Evolutionary conservation across 2,797 vertebrate species (phyloP), one percentile per base, ranked within the genome.

Genomic region (Saxicola maurus): DNA sequence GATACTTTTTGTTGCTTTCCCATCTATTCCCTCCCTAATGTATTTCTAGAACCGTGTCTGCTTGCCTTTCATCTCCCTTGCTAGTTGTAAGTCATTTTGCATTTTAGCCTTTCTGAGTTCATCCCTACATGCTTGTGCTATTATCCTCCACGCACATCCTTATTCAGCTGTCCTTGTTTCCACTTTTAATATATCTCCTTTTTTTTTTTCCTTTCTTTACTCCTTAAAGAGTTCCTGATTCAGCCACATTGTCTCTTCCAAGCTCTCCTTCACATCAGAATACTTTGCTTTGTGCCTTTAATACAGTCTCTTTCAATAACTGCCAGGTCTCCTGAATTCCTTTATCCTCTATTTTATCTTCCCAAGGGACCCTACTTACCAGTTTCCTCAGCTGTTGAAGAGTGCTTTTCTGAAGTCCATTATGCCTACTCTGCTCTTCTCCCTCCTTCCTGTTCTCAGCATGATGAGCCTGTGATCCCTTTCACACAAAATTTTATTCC

Each of bases 381-480:
- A 72, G 86, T 89, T 94, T 69, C 59, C 45, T 89, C 67, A 92
- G 77, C 56, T 87, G 85, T 87, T 87, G 77, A 79, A 76, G 62
- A 92, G 87, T 83, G 80, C 33, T 78, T 92, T 91, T 86, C 85
- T 93, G 67, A 93, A 95, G 86, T 93, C 86, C 86, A 84, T 95
- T 95, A 93, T 91, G 87, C 91, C 86, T 87, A 64, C 78, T 90
- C 60, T 73, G 84, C 81, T 83, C 55, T 89, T 91, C 66, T 90
- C 14, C 38, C 75, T 83, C 43, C 59, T 87, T 56, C 66, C 59
- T 92, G 30, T 79, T 87, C 74, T 92, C 77, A 37, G 19, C 23
- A 48, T 31, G 60, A 75, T 81, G 76, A 83, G 84, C 30, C 51
- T 83, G 77, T 81, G 42, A 72, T 81, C 52, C 28, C 35, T 83